Evolutionary conservation across 2,113 vertebrate genomes (phyloP), one percentile per base, ranked within the genome.

Genomic region (Mohoua ochrocephala): DNA sequence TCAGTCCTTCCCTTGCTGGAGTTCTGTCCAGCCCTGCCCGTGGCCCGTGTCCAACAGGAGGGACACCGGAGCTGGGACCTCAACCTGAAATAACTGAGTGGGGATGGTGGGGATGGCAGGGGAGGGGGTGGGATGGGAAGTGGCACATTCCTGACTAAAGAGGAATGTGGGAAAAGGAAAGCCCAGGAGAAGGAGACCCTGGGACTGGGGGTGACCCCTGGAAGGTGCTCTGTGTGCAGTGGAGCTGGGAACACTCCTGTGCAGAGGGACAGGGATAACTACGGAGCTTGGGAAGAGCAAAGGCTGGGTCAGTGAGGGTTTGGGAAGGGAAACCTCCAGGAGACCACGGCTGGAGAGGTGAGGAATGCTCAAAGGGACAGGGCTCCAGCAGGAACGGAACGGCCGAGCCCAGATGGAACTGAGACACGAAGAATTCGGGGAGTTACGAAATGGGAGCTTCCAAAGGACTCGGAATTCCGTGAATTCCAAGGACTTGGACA

Each of bases 21-120:
- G 2, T 3, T 50, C 12, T 6, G 7, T 1, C 26, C 61, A 35
- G 2, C 15, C 49, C 61, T 67, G 61, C 49, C 31, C 31, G 7
- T 1, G 35, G 75, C 45, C 39, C 2, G 35, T 3, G 30, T 8
- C 47, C 49, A 7, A 3, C 49, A 19, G 41, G 18, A 11, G 33
- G 26, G 41, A 80, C 33, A 30, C 15, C 8, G 0, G 37, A 9
- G 77, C 7, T 7, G 60, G 5, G 19, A 23, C 37, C 2, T 0
- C 37, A 35, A 0, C 60, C 60, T 23, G 60, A 4, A 17, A 16
- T 0, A 23, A 0, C 35, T 2, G 1, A 50, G 35, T 5, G 13
- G 23, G 31, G 39, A 11, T 4, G 60, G 4, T 5, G 44, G n/a
- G 71, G 44, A 31, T 30, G 73, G 42, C 41, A n/a, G 1, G 2